These are phyloP conservation scores for Spheniscus mendiculus DNA, from an alignment of 2,113 vertebrate genomes.

Conservation along the genomic window DNA sequence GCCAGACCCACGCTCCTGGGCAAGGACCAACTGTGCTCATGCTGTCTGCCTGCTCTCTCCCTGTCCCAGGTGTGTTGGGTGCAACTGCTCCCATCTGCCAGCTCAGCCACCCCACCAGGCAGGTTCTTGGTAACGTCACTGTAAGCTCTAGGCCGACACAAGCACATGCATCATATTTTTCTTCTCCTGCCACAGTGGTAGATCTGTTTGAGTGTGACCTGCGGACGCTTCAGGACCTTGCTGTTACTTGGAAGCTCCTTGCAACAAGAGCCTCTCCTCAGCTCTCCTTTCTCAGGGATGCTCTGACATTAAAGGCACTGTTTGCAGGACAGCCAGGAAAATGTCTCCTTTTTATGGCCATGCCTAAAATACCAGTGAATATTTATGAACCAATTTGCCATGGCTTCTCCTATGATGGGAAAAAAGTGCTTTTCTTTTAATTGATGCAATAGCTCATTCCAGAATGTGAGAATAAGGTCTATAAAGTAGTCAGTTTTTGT, in stretches of 20 bases:
- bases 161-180: background rate
- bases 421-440: conserved; percentile 28
- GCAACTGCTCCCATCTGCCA: background rate
- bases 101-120: background rate
- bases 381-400: conserved; percentile 66
- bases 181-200: background rate
- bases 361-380: conserved; percentile 40
- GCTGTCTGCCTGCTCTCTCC: background rate
- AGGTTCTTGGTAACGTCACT: background rate
- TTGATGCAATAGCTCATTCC: conserved; percentile 20
- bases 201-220: background rate
- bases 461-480: conserved; percentile 23
- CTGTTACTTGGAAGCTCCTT: background rate
- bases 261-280: background rate
- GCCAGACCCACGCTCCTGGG: background rate
- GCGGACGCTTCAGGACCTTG: background rate
- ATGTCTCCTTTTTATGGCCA: conserved; percentile 2
- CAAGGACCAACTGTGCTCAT: background rate
- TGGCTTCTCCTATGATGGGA: background rate
- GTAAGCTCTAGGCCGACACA: background rate
- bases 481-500: conserved; percentile 36
- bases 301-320: background rate
- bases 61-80: fast-evolving
- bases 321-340: background rate
- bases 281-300: background rate